Percentiles rank a stretch among this genome's conserved stretches.
Evolutionary conservation across 1,140 invertebrate species (phyloP).

Genomic region (Cotesia vestalis): DNA sequence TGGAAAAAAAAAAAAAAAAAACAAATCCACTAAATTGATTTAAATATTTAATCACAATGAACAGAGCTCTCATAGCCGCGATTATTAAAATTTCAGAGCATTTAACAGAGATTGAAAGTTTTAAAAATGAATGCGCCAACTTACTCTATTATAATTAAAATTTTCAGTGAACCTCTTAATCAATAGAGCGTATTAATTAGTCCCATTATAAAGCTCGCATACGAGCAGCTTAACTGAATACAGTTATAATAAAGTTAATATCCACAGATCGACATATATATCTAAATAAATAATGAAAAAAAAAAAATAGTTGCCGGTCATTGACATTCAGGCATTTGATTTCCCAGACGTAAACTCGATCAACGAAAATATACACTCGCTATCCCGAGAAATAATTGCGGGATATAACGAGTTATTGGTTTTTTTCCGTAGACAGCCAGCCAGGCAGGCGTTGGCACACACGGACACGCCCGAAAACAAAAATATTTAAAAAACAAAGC

Average conservation of each 20-base stretch:
- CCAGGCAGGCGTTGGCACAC: conserved; percentile 5
- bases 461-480: not conserved
- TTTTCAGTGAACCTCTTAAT: too few relatives aligned
- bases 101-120: too few relatives aligned
- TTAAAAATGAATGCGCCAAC: too few relatives aligned
- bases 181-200: too few relatives aligned
- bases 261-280: not conserved
- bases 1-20: too few relatives aligned
- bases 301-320: not conserved
- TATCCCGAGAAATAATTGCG: conserved; percentile 30
- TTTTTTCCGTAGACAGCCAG: conserved; percentile 18
- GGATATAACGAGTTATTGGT: conserved; percentile 35
- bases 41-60: too few relatives aligned
- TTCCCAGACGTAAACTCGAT: conserved; percentile 22
- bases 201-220: too few relatives aligned
- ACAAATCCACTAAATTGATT: too few relatives aligned
- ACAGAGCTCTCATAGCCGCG: too few relatives aligned
- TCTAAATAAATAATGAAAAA: not conserved
- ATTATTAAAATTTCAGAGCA: too few relatives aligned
- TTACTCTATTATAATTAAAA: too few relatives aligned
- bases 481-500: not conserved
- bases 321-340: conserved; percentile 18
- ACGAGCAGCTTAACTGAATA: too few relatives aligned
- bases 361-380: conserved; percentile 18
- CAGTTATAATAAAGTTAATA: not conserved